phyloP scores from a whole-genome alignment of 64 coral and sea anemone genomes.

The Stichodactyla helianthus region DNA sequence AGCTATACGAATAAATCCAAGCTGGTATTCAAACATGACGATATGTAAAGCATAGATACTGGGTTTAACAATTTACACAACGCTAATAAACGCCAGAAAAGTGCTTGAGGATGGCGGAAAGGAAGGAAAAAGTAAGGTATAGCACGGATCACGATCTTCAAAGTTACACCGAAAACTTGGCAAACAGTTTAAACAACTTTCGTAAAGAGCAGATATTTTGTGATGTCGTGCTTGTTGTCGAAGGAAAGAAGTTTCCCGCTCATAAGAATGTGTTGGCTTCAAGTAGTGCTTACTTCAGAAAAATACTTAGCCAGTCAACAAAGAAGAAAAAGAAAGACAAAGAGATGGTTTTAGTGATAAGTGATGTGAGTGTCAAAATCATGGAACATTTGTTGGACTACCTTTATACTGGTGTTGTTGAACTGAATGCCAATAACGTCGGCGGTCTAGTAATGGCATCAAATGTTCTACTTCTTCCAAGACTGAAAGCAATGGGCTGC shows the following conservation, averaged over 20 bases:
- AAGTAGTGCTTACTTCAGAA: constrained; percentile 23
- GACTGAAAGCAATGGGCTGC: not conserved
- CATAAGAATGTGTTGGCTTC: constrained; percentile 23
- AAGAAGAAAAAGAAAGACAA: constrained; percentile 19
- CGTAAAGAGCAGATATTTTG: constrained; percentile 7
- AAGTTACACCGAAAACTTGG: constrained; percentile 14
- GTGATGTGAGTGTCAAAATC: not conserved
- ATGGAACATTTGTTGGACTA: constrained; percentile 12
- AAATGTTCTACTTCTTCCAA: constrained; percentile 24
- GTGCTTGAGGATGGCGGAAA: not conserved
- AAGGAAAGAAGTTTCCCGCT: constrained; percentile 20
- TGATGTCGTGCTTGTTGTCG: constrained; percentile 7
- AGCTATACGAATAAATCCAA: not conserved
- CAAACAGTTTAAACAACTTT: constrained; percentile 18
- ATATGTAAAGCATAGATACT: not conserved
- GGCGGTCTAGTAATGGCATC: not conserved
- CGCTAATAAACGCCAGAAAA: not conserved
- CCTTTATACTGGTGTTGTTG: constrained; percentile 1
- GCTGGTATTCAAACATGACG: not conserved
- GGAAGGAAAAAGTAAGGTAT: not conserved
- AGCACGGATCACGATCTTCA: not conserved
- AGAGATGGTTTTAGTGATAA: not conserved
- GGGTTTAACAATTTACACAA: not conserved
- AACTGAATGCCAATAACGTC: not conserved
- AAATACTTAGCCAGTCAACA: not conserved